These are phyloP conservation scores for Heliconius aoede DNA, from an alignment of 2,888 invertebrate species.

Conservation along the genomic window DNA sequence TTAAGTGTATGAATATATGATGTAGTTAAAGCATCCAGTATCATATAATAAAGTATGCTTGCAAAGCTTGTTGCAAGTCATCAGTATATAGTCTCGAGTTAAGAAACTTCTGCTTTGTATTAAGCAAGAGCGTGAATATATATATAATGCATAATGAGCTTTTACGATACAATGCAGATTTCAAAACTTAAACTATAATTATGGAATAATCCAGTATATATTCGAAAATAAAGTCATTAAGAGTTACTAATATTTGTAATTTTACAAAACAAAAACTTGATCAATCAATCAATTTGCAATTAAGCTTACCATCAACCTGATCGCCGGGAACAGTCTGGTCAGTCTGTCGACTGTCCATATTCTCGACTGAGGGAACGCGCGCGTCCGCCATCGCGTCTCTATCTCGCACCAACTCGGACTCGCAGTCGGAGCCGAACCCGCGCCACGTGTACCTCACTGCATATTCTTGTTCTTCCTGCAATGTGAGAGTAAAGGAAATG, in stretches of 20 bases:
- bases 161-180: background rate
- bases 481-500: conserved; percentile 22
- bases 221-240: too few relatives aligned
- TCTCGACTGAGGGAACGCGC: conserved; percentile 66
- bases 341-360: conserved; percentile 54
- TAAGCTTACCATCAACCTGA: conserved; percentile 67
- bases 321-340: conserved; percentile 76
- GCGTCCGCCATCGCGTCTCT: conserved; percentile 69
- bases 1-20: conserved; percentile 10
- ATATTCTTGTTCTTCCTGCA: conserved; percentile 78
- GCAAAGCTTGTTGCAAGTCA: conserved; percentile 17
- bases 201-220: too few relatives aligned
- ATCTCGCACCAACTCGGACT: conserved; percentile 71
- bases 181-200: background rate
- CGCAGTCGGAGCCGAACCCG: conserved; percentile 85
- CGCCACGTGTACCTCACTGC: conserved; percentile 75
- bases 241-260: too few relatives aligned
- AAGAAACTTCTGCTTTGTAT: background rate
- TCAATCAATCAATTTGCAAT: background rate
- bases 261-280: too few relatives aligned
- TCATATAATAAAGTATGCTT: conserved; percentile 6
- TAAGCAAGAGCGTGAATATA: background rate
- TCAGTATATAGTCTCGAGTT: background rate
- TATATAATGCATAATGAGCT: too few relatives aligned
- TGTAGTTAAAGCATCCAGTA: conserved; percentile 17